Evolutionary conservation across 2,113 vertebrate species (phyloP).

Genomic region (Amphiprion percula): DNA sequence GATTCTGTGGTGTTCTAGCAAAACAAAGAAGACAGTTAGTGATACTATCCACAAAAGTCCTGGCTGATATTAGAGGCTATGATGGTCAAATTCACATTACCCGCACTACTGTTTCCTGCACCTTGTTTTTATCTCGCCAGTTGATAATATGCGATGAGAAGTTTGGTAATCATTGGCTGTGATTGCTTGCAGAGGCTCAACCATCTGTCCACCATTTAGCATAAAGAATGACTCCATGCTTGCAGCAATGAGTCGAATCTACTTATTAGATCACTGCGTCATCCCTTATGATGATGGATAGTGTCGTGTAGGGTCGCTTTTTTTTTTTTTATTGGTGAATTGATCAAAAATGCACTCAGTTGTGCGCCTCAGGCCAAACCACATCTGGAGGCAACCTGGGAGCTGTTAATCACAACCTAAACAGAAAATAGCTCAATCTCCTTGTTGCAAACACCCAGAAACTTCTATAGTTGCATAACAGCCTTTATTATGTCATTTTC

Average conservation of each 20-base stretch:
- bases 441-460: constrained; percentile 67
- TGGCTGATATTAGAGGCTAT: constrained; percentile 36
- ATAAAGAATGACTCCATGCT: constrained; percentile 61
- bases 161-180: constrained; percentile 56
- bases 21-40: constrained; percentile 40
- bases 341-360: constrained; percentile 56
- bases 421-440: constrained; percentile 70
- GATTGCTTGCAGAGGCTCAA: constrained; percentile 52
- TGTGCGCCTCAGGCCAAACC: constrained; percentile 43
- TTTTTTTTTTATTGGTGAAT: constrained; percentile 42
- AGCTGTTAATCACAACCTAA: constrained; percentile 74
- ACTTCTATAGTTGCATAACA: constrained; percentile 66
- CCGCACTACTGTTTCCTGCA: constrained; percentile 60
- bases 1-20: constrained; percentile 35
- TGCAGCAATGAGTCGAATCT: constrained; percentile 61
- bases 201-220: constrained; percentile 75
- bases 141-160: constrained; percentile 50
- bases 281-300: constrained; percentile 65
- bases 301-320: constrained; percentile 44
- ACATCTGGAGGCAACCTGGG: constrained; percentile 79
- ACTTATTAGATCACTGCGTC: constrained; percentile 62
- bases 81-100: constrained; percentile 27
- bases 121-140: constrained; percentile 57
- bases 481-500: constrained; percentile 58
- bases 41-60: constrained; percentile 22